A percentile compares a stretch with the other conserved stretches of the same genome.
phyloP scores from a whole-genome alignment of 2,888 invertebrate species.

The Aspidiotus rigidus region DNA sequence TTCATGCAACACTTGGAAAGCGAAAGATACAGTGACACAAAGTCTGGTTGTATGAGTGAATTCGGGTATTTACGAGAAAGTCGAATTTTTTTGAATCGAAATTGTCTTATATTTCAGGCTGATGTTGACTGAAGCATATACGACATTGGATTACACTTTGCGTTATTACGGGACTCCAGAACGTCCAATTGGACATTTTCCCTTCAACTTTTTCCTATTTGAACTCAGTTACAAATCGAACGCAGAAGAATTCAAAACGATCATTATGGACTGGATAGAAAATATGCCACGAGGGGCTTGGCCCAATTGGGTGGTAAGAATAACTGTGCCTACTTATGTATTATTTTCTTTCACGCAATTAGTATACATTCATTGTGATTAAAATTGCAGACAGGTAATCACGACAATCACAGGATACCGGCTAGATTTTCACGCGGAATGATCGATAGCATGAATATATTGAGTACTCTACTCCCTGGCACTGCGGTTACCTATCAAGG shows the following conservation, averaged over 20 bases:
- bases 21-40: too few relatives aligned
- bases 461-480: conserved; percentile 63
- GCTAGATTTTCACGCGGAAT: conserved; percentile 42
- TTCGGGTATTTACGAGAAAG: too few relatives aligned
- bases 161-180: conserved; percentile 51
- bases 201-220: conserved; percentile 57
- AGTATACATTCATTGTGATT: not conserved
- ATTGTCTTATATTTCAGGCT: conserved; percentile 43
- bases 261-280: conserved; percentile 51
- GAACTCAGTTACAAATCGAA: conserved; percentile 46
- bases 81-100: too few relatives aligned
- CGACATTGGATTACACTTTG: conserved; percentile 50
- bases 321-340: not conserved
- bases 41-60: too few relatives aligned
- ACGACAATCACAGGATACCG: conserved; percentile 40
- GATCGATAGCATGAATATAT: conserved; percentile 45
- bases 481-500: conserved; percentile 79
- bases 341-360: not conserved
- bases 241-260: conserved; percentile 47
- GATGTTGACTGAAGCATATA: conserved; percentile 55
- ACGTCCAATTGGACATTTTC: conserved; percentile 51
- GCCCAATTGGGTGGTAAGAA: conserved; percentile 58
- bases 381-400: conserved; percentile 40
- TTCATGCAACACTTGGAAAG: too few relatives aligned
- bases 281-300: conserved; percentile 51